Conservation (phyloP, 2,113 vertebrate genomes). For the Laticauda colubrina region DNA sequence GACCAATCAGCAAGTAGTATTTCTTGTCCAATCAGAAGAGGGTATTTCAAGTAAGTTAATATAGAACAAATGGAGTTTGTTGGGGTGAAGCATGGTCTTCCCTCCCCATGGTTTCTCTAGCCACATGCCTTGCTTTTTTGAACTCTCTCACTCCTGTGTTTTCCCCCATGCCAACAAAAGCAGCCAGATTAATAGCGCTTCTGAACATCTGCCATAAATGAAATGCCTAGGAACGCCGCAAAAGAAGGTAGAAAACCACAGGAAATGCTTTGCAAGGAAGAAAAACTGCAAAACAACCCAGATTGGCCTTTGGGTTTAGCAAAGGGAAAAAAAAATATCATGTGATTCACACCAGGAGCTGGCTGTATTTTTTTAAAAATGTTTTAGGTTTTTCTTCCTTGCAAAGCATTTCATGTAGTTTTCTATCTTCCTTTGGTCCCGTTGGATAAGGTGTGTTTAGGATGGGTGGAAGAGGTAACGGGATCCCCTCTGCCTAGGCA, state of each 20-base stretch:
- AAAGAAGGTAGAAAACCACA: not conserved
- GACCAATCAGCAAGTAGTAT: no score
- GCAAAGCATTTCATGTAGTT: no score
- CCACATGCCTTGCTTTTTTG: not conserved
- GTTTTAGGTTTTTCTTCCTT: not conserved
- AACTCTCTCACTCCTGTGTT: not conserved
- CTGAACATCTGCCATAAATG: not conserved
- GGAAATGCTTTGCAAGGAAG: not conserved
- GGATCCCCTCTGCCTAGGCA: not conserved
- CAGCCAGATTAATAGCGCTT: not conserved
- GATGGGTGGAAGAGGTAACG: not conserved
- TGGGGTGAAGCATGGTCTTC: not conserved
- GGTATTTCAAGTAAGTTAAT: no score
- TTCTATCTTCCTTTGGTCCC: not conserved
- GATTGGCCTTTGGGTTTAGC: no score
- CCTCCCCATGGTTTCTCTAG: not conserved
- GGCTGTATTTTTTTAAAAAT: no score
- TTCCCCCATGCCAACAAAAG: not conserved
- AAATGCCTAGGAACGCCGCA: not conserved
- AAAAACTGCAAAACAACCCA: not conserved
- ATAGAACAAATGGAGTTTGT: not conserved
- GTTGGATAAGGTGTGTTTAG: not conserved
- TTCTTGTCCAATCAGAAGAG: no score
- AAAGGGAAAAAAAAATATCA: not conserved
- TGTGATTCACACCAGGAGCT: not conserved